Evolutionary conservation across 2,888 invertebrate species (phyloP), one percentile per base, ranked within the genome.

Genomic region (Leucoma salicis): DNA sequence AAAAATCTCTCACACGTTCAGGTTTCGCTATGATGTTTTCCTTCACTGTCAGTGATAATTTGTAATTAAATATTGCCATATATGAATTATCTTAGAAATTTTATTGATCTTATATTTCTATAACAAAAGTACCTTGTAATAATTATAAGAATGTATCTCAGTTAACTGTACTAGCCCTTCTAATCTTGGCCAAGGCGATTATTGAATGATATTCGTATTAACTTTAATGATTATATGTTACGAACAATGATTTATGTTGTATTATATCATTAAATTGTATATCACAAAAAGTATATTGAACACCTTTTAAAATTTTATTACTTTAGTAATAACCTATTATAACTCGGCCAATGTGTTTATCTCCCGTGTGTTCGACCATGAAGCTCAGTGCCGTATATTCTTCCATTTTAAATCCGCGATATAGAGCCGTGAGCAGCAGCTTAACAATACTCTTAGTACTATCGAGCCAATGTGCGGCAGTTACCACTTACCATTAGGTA

Each of bases 131-230:
- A 43, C 34, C 48, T 51, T 42, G 43, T 31, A 42, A 50, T 42
- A 37, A 46, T 53, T 48, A 34, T 16, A 34, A 42, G 41, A 53
- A 63, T 56, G 47, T 59, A 63, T 53, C 40, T 21, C 34, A 48
- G 35, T 35, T 59, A 63, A 55, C 51, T 48, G 39, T 29, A 33
- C 49, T 36, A 57, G 67, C 70, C 76, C 74, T 78, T 76, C 67
- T 69, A 77, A 43, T 64, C 57, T 60, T 67, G 68, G 66, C 70
- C 76, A 75, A 74, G 78, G 76, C 44, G 34, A 41, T 61, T 46
- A 61, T 63, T 53, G 50, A 59, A 63, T 47, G 43, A 48, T 53
- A 47, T 56, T 46, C 41, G 28, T 53, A 50, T 53, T 44, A 53
- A 45, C 29, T 46, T 37, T 50, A 53, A 58, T 55, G 38, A 45